phyloP scores from a whole-genome alignment of 2,888 invertebrate species.

The Antheraea assamensis region DNA sequence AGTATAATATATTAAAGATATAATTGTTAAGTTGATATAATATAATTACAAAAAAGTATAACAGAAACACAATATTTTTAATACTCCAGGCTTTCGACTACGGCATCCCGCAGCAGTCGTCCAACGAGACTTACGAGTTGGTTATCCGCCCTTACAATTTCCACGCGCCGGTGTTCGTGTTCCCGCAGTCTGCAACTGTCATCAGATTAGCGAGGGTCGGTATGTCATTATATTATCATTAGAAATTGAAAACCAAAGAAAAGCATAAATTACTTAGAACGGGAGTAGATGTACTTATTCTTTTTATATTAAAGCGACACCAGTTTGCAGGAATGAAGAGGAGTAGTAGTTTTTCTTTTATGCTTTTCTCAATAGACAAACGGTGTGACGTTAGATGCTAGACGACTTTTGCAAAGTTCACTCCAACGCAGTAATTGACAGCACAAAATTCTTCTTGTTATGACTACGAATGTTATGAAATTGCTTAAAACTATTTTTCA shows the following conservation, averaged over 20 bases:
- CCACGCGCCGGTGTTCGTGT: constrained; percentile 78
- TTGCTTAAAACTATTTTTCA: no score
- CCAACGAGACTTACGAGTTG: constrained; percentile 68
- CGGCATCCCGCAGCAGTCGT: constrained; percentile 65
- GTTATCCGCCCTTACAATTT: constrained; percentile 82
- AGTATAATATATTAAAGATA: no score
- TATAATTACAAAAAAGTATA: not conserved
- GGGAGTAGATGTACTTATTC: not conserved
- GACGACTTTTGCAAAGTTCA: no score
- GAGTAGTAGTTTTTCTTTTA: no score
- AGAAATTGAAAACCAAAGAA: not conserved
- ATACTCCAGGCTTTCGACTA: constrained; percentile 79
- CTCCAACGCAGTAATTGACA: no score
- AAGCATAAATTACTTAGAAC: not conserved
- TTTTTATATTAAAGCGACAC: no score
- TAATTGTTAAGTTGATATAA: not conserved
- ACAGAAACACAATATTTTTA: not conserved
- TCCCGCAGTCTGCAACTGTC: constrained; percentile 59
- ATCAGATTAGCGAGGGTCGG: constrained; percentile 72
- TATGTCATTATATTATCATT: constrained; percentile 17
- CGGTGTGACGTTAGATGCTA: no score
- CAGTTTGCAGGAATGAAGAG: no score
- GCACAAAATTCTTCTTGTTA: no score
- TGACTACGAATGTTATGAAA: no score
- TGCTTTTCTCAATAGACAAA: no score